Evolutionary conservation across 2,888 invertebrate species (phyloP).

Genomic region (Coelopa pilipes): DNA sequence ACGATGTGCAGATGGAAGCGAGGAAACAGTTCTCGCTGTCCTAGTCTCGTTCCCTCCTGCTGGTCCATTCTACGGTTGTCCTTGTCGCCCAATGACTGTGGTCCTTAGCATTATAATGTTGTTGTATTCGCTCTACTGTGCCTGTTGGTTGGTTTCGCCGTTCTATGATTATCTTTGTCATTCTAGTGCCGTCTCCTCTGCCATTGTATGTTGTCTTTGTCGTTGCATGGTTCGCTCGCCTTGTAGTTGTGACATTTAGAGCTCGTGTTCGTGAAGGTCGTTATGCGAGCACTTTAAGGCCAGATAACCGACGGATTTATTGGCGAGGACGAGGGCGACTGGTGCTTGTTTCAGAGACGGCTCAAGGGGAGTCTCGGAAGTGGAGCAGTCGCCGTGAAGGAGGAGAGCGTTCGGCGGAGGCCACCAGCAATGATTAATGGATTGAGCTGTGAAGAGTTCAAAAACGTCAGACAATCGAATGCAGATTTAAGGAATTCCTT

Average conservation of each 20-base stretch:
- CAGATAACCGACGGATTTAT: not conserved
- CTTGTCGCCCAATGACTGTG: not conserved
- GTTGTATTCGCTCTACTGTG: not conserved
- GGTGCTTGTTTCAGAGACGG: no score
- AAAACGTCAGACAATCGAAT: no score
- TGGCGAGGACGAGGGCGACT: no score
- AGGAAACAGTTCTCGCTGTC: not conserved
- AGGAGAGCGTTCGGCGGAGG: no score
- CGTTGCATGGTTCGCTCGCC: not conserved
- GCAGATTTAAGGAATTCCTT: no score
- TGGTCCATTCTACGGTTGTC: not conserved
- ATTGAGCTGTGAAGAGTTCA: no score
- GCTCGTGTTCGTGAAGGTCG: constrained; percentile 1
- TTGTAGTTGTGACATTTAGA: constrained; percentile 6
- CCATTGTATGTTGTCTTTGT: not conserved
- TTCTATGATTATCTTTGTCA: not conserved
- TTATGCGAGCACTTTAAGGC: not conserved
- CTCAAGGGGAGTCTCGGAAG: no score
- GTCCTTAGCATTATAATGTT: not conserved
- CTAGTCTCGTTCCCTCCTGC: not conserved
- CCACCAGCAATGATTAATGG: no score
- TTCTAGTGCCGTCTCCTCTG: not conserved
- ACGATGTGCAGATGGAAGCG: not conserved
- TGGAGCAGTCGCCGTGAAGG: no score
- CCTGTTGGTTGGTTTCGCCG: no score